Evolutionary conservation across 2,888 invertebrate species (phyloP), one percentile per base, ranked within the genome.

Genomic region (Peribatodes rhomboidaria): DNA sequence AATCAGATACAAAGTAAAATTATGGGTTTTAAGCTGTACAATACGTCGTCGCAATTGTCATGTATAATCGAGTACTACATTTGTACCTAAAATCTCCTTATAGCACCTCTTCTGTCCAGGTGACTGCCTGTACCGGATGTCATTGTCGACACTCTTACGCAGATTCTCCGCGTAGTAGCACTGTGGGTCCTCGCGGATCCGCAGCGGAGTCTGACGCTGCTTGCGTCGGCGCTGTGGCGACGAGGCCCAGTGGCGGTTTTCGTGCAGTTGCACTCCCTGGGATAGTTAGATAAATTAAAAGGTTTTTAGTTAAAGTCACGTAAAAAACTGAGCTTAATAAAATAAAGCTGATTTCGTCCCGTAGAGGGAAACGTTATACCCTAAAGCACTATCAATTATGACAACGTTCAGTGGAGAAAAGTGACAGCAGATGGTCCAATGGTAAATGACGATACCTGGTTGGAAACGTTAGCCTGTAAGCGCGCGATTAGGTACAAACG

Each of bases 91-190:
- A 74, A 95, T 93, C 71, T 94, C 87, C 78, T 94, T 95, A 77
- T 95, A 95, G 55, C 86, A 84, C 64, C 89, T 86, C 75, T 95
- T 94, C 66, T 95, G 92, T 18, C 84, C 89, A 60, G 94, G 90
- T 20, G 94, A 92, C 56, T 94, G 94, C 71, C 94, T 94, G 82
- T 96, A 96, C 33, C 96, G 90, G 67, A 96, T 92, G 75, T 95
- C 95, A 82, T 96, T 96, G 76, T 96, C 96, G 13, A 97, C 94
- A 68, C 94, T 94, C 78, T 94, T 93, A 68, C 96, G 93, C 67
- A 94, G 83, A 61, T 94, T 90, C 50, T 95, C 94, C n/a, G 94
- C 92, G 84, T 95, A 94, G 71, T 95, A 94, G 73, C 96, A 89
- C 69, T 95, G 92, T 2, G 96, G 96, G 80, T 96, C 96, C 92